Evolutionary conservation across 2,113 vertebrate genomes (phyloP).

Genomic region (Machaerirhynchus nigripectus): DNA sequence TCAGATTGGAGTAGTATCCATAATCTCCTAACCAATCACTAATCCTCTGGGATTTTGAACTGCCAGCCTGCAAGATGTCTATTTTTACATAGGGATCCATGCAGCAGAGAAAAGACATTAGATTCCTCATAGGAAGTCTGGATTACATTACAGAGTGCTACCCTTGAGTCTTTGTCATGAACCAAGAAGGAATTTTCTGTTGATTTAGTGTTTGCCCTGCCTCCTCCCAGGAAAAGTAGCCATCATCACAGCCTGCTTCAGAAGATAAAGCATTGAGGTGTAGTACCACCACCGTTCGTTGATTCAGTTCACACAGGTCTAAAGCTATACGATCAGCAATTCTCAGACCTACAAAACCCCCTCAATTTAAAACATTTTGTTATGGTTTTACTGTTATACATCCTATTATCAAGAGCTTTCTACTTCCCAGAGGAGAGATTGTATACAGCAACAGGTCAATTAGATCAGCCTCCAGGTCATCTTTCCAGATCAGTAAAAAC

Average conservation of each 20-base stretch:
- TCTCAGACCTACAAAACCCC: not conserved
- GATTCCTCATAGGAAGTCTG: not conserved
- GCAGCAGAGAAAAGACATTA: not conserved
- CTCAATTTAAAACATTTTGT: not conserved
- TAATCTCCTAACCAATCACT: slow-evolving; percentile 42
- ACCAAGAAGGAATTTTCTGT: not conserved
- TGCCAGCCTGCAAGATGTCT: slow-evolving; percentile 14
- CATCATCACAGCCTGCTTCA: not conserved
- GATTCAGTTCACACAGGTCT: not conserved
- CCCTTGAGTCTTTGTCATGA: not conserved
- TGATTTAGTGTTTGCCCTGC: not conserved
- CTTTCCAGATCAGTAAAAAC: not conserved
- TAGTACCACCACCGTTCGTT: not conserved
- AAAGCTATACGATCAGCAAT: not conserved
- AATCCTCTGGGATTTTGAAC: slow-evolving; percentile 41
- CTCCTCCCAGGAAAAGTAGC: not conserved
- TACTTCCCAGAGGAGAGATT: not conserved
- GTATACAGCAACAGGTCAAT: not conserved
- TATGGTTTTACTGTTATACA: not conserved
- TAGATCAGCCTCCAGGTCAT: not conserved
- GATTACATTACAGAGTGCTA: not conserved
- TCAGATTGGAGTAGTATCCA: not conserved
- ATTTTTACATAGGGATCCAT: not conserved
- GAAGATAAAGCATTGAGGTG: not conserved
- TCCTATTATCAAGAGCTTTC: not conserved